Evolutionary conservation across 1,140 invertebrate genomes (phyloP).

Genomic region (Linepithema humile): DNA sequence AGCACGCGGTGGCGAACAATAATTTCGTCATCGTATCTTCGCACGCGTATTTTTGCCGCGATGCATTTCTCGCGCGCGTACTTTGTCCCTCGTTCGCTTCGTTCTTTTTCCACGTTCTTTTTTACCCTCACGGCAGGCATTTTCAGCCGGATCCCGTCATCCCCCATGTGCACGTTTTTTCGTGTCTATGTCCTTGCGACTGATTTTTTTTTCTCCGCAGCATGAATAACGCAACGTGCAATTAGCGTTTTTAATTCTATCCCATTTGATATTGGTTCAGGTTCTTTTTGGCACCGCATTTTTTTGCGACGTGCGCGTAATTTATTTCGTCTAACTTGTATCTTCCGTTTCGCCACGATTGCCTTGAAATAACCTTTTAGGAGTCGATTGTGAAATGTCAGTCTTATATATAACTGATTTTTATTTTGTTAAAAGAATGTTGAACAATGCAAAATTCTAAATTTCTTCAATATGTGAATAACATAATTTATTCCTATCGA

Average conservation of each 20-base stretch:
- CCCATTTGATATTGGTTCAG: background rate
- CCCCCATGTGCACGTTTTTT: background rate
- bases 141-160: background rate
- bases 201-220: background rate
- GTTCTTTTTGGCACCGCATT: background rate
- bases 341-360: background rate
- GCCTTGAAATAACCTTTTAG: background rate
- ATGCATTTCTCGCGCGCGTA: conserved; percentile 8
- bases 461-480: no score
- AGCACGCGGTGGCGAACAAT: no score
- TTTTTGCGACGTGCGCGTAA: background rate
- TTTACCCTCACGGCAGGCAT: background rate
- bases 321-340: background rate
- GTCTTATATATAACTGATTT: no score
- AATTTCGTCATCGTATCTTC: no score
- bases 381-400: background rate
- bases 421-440: background rate
- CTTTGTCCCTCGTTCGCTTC: conserved; percentile 3
- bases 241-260: background rate
- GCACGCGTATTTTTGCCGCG: background rate
- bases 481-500: no score
- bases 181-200: background rate
- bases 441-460: background rate
- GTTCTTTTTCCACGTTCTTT: background rate
- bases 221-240: background rate